A percentile compares a stretch with the other conserved stretches of the same genome.
phyloP scores from a whole-genome alignment of 2,797 vertebrate species.

The Sus cebifrons region DNA sequence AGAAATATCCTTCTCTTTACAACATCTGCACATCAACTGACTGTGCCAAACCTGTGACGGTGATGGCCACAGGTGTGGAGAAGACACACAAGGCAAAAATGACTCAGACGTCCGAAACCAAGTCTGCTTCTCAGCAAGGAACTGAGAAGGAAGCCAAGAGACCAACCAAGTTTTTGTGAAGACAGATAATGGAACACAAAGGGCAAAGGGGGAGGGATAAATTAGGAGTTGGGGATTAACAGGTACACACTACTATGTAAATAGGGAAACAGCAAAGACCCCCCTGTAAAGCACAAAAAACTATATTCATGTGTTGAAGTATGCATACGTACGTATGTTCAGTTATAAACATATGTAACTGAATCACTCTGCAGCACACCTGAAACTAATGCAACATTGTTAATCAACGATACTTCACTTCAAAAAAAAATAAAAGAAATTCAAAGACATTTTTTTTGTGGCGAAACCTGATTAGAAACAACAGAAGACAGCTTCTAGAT shows the following conservation, averaged over 20 bases:
- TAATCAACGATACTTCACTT: too few species aligned
- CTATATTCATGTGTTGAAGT: too few species aligned
- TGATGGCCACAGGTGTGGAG: constrained; percentile 94
- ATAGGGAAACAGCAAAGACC: too few species aligned
- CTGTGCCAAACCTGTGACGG: constrained; percentile 92
- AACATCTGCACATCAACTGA: constrained; percentile 85
- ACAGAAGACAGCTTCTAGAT: constrained; percentile 88
- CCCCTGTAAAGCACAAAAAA: too few species aligned
- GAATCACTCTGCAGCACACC: too few species aligned
- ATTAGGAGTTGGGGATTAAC: too few species aligned
- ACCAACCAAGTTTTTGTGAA: constrained; percentile 78
- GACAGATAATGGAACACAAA: constrained; percentile 18
- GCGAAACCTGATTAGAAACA: constrained; percentile 71
- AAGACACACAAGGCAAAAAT: constrained; percentile 93
- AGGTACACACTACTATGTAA: too few species aligned
- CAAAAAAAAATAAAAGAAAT: too few species aligned
- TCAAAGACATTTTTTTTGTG: neutral
- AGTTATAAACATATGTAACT: too few species aligned
- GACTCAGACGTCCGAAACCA: constrained; percentile 82
- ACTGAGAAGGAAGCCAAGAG: neutral
- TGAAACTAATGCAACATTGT: too few species aligned
- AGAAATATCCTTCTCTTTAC: constrained; percentile 89
- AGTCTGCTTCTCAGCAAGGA: constrained; percentile 71
- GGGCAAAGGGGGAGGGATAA: too few species aligned
- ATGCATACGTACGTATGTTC: too few species aligned